Evolutionary conservation across 2,888 invertebrate species (phyloP), one percentile per base, ranked within the genome.

Genomic region (Philonicus albiceps): DNA sequence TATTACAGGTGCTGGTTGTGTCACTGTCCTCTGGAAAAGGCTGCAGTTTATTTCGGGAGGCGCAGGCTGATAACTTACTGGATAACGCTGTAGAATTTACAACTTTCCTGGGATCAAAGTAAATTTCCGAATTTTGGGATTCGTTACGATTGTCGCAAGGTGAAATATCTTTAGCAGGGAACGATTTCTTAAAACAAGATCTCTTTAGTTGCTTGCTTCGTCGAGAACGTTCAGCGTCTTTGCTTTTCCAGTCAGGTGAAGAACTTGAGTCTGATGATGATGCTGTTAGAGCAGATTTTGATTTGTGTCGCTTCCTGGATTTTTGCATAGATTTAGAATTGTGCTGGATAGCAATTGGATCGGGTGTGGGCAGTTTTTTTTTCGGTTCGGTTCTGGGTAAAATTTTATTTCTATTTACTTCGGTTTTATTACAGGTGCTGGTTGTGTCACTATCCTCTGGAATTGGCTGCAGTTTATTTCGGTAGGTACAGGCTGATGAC

Each of bases 11-110:
- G 19, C 4, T 22, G 55, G 19, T 11, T 64, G 22, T 2, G 8
- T 64, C 64, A 64, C 11, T 64, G 2, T 64, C 7, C 27, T 64
- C 64, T 64, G 8, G 8, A 11, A 64, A 27, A 11, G 27, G 19
- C 11, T 11, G 8, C 11, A 64, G 27, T 0, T 64, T 3, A 6
- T 11, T 64, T 22, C 64, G 64, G 11, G n/a, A 7, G 3, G 3
- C 7, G 1, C 4, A 6, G 6, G 0, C 16, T 19, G 49, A 27
- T 3, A 22, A 7, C 11, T 64, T 55, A 34, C 7, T 34, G 5
- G 55, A 64, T 22, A 64, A 13, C 22, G 40, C 86, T 5, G 87
- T 87, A 4, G 87, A 87, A 34, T 87, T 86, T 2, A 86, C 72
- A 6, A 86, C 22, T 11, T 64, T 53, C 8, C 19, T 19, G n/a